These are phyloP conservation scores for Coregonus sp. DNA, from an alignment of 2,797 vertebrate species.

Conservation along the genomic window DNA sequence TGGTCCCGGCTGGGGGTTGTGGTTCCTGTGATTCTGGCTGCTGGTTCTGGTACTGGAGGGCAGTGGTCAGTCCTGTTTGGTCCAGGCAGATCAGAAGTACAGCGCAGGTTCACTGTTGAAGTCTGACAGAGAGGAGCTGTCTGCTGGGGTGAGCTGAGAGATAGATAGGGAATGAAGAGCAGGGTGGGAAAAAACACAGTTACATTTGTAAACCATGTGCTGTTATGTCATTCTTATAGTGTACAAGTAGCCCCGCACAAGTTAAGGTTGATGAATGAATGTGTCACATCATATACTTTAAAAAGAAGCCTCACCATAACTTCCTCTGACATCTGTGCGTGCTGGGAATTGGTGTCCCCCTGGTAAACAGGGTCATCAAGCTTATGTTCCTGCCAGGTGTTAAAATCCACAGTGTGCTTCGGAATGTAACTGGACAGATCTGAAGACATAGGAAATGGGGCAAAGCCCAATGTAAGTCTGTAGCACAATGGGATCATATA, in stretches of 20 bases:
- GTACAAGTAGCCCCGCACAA: background rate
- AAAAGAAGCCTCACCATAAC: conserved; percentile 82
- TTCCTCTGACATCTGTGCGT: conserved; percentile 66
- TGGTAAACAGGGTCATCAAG: conserved; percentile 65
- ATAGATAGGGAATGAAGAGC: background rate
- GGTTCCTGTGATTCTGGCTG: conserved; percentile 28
- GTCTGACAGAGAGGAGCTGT: conserved; percentile 85
- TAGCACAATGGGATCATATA: background rate
- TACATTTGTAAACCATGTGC: background rate
- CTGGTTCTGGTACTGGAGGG: conserved; percentile 37
- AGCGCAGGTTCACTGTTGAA: conserved; percentile 97
- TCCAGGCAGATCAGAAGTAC: conserved; percentile 83
- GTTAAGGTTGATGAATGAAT: background rate
- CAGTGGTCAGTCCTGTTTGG: conserved; percentile 50
- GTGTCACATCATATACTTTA: background rate
- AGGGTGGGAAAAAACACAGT: background rate
- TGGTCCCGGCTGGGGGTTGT: conserved; percentile 25
- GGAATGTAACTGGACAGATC: conserved; percentile 92
- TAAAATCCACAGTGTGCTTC: conserved; percentile 88
- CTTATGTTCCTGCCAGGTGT: conserved; percentile 88
- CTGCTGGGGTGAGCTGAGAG: conserved; percentile 88
- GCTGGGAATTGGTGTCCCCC: conserved; percentile 54
- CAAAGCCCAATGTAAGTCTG: background rate
- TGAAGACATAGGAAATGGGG: conserved; percentile 39
- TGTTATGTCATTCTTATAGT: background rate